Evolutionary conservation across 2,888 invertebrate species (phyloP), one percentile per base, ranked within the genome.

Genomic region (Sceliomorpha sp.): DNA sequence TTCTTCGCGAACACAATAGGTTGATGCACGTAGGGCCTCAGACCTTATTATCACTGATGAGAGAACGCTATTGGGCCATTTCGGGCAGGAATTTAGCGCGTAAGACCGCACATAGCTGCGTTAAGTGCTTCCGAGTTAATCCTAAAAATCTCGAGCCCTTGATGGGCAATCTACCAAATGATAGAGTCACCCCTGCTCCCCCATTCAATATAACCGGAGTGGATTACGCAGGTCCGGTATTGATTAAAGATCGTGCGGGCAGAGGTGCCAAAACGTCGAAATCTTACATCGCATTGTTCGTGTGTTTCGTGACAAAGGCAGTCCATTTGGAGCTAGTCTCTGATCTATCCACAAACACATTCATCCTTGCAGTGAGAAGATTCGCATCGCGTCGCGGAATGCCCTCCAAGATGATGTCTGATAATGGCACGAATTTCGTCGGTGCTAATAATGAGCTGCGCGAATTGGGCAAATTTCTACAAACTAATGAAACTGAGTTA

Each of bases 341-440:
- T 1, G 44, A 56, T 32, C 20, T 56, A 1, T 37, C 45, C 0
- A 27, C 56, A 1, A 56, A 45, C 6, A 29, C 27, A 9, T 64
- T 64, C 27, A 37, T 64, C 3, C 7, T 27, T 4, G 42, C 50
- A n/a, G 17, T 48, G 12, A 40, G 50, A 1, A 15, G 64, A 27
- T 64, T 64, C 9, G 37, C 42, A 6, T 34, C 56, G 1, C 39
- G 44, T 1, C 17, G 48, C 8, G 50, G 48, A 17, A 64, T 47
- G 42, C 56, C 48, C 3, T 8, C n/a, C 0, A 39, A 32, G n/a
- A 42, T 64, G 6, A 0, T 58, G 9, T 64, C 50, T 2, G 56
- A 64, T 10, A 64, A 64, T 32, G 56, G 50, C 1, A 42, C 42
- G 8, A 56, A 56, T 9, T 64, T 64, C 31, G 44, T 64, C 9